Evolutionary conservation across 2,113 vertebrate species (phyloP).

Genomic region (Leucopsar rothschildi): DNA sequence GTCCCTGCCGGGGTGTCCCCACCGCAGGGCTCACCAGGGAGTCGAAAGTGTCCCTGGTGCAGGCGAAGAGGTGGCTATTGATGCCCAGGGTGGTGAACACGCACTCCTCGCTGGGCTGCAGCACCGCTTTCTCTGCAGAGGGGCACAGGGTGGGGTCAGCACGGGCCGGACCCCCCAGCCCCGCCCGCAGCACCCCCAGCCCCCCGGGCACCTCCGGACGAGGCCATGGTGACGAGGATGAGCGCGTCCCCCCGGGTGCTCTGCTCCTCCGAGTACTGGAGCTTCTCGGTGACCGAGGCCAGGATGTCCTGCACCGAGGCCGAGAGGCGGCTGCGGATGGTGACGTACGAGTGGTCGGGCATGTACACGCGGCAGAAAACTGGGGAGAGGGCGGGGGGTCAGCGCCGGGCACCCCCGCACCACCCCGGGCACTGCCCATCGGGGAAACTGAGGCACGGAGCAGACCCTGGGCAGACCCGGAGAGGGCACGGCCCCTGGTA

Average conservation of each 20-base stretch:
- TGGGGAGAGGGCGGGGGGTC: slow-evolving; percentile 12
- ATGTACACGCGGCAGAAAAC: slow-evolving; percentile 98
- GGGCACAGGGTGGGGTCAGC: not conserved
- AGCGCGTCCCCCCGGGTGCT: slow-evolving; percentile 82
- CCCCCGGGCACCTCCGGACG: slow-evolving; percentile 82
- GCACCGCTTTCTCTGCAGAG: slow-evolving; percentile 86
- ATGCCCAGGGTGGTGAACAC: slow-evolving; percentile 97
- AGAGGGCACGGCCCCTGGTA: fast-evolving
- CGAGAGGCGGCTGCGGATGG: slow-evolving; percentile 93
- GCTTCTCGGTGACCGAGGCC: slow-evolving; percentile 88
- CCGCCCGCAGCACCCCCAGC: fast-evolving
- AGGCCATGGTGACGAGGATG: slow-evolving; percentile 89
- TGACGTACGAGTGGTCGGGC: slow-evolving; percentile 95
- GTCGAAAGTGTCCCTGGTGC: slow-evolving; percentile 85
- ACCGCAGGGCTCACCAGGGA: slow-evolving; percentile 78
- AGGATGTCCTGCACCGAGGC: slow-evolving; percentile 95
- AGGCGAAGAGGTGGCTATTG: slow-evolving; percentile 96
- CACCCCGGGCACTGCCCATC: not conserved
- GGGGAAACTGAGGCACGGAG: not conserved
- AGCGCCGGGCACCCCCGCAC: not conserved
- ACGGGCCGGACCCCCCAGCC: fast-evolving
- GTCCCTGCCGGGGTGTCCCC: not conserved
- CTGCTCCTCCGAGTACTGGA: slow-evolving; percentile 94
- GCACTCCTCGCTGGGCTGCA: slow-evolving; percentile 92
- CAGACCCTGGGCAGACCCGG: not conserved